A percentile compares a stretch with the other conserved stretches of the same genome.
phyloP scores from a whole-genome alignment of 2,113 vertebrate genomes.

The Syrmaticus mikado region DNA sequence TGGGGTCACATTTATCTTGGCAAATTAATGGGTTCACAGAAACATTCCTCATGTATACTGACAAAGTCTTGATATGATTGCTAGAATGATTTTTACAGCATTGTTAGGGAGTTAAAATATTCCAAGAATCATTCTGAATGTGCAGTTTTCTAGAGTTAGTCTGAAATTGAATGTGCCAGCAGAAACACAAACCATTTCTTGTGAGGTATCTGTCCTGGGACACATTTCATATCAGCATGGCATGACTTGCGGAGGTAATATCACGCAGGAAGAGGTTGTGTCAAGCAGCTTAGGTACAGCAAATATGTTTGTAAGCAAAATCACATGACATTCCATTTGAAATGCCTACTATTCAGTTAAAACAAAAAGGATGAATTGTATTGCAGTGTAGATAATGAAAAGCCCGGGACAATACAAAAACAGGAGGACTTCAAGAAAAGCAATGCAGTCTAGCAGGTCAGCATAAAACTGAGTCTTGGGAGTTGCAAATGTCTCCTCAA shows the following conservation, averaged over 20 bases:
- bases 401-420: neutral
- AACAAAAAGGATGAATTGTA: neutral
- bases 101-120: neutral
- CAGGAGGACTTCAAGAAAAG: fast-evolving
- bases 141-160: neutral
- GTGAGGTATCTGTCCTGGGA: neutral
- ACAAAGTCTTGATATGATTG: neutral
- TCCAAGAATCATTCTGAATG: neutral
- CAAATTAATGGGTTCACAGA: neutral
- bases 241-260: neutral
- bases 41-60: neutral
- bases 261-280: neutral
- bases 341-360: neutral
- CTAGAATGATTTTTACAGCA: neutral
- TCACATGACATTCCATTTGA: neutral
- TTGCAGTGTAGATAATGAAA: neutral
- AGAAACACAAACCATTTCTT: neutral
- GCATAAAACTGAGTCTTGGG: neutral
- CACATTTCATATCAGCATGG: neutral
- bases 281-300: neutral
- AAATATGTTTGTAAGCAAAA: neutral
- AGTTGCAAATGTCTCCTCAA: neutral
- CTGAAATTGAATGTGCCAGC: neutral
- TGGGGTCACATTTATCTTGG: neutral
- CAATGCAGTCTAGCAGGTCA: neutral